Evolutionary conservation across 2,113 vertebrate species (phyloP).

Genomic region (Myiopsitta monachus): DNA sequence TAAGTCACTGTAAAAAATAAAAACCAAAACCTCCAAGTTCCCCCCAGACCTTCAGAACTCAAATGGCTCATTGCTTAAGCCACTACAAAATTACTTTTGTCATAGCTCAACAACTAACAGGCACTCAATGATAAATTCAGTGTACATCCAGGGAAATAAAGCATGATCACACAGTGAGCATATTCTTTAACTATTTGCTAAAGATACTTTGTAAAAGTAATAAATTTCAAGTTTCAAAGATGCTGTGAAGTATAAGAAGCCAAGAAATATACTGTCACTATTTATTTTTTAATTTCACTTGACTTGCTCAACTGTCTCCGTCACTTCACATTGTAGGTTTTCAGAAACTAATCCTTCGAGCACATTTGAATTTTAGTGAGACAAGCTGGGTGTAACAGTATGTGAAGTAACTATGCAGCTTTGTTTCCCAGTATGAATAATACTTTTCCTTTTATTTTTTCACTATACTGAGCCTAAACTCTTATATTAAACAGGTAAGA

Average conservation of each 20-base stretch:
- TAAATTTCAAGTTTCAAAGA: not conserved
- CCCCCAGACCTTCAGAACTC: not conserved
- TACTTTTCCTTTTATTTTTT: not conserved
- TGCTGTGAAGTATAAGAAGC: not conserved
- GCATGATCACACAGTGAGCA: not conserved
- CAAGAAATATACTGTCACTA: not conserved
- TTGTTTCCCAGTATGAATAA: accelerated
- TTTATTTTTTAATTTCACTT: not conserved
- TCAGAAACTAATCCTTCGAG: not conserved
- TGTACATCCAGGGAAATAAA: not conserved
- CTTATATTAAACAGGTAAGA: not conserved
- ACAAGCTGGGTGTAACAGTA: not conserved
- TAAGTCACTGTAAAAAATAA: not conserved
- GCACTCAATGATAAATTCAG: not conserved
- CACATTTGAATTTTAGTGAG: not conserved
- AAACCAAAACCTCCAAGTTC: not conserved
- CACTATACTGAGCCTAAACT: not conserved
- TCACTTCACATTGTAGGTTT: not conserved
- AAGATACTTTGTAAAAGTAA: not conserved
- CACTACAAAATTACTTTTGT: not conserved
- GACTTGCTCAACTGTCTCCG: not conserved
- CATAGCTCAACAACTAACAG: not conserved
- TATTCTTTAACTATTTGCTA: not conserved
- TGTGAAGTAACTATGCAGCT: not conserved
- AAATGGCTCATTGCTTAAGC: not conserved